Conservation (phyloP, 2,113 vertebrate species). For the Chauna torquata region DNA sequence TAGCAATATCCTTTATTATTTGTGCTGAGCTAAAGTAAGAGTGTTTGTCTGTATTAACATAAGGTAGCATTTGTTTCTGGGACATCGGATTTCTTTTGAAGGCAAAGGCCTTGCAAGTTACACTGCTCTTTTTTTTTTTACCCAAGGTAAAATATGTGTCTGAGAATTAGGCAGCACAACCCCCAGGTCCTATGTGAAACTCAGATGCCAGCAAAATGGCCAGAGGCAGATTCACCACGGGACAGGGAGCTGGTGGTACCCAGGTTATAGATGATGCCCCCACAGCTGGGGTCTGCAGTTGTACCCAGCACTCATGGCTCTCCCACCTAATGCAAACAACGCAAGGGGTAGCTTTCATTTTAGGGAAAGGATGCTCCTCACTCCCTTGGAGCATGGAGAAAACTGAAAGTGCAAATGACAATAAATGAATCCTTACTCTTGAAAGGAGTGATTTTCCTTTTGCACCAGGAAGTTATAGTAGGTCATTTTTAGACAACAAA, state of each 20-base stretch:
- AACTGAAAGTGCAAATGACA: background rate
- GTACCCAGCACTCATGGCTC: rapidly evolving
- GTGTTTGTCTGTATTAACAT: background rate
- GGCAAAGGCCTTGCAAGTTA: background rate
- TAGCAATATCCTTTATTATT: constrained; percentile 33
- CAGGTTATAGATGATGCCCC: background rate
- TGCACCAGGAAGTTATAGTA: background rate
- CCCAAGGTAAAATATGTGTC: background rate
- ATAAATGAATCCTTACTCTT: background rate
- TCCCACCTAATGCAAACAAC: background rate
- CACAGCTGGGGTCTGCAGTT: background rate
- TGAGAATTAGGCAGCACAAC: background rate
- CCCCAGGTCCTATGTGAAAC: background rate
- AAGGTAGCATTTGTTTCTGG: background rate
- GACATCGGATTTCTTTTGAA: background rate
- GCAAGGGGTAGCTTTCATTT: background rate
- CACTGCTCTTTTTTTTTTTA: background rate
- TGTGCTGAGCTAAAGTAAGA: background rate
- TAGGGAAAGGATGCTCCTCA: background rate
- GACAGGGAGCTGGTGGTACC: background rate
- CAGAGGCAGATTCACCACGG: background rate
- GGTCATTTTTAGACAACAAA: background rate
- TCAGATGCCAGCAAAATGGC: rapidly evolving
- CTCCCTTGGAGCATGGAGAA: rapidly evolving
- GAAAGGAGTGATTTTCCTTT: background rate